Conservation (phyloP, 2,888 invertebrate species). For the Heliconius ismenius region DNA sequence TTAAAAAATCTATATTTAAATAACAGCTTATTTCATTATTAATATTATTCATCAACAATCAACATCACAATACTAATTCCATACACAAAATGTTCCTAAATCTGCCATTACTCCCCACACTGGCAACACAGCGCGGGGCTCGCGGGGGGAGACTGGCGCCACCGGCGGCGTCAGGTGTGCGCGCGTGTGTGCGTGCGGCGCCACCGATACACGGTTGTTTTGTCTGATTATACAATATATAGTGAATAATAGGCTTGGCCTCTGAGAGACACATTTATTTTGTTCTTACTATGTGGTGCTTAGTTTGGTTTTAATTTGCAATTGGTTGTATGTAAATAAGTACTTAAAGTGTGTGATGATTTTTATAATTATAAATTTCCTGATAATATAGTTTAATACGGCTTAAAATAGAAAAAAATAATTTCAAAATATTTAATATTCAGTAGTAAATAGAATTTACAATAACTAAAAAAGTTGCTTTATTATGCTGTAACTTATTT, state of each 20-base stretch:
- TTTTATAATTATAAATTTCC: too few relatives aligned
- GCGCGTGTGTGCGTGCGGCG: conserved; percentile 79
- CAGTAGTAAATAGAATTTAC: too few relatives aligned
- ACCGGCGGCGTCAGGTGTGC: conserved; percentile 79
- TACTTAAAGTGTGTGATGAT: neutral
- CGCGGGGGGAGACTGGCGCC: conserved; percentile 67
- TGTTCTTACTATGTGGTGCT: neutral
- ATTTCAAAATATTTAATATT: neutral
- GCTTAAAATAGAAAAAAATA: neutral
- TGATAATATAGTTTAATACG: neutral
- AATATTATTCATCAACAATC: neutral
- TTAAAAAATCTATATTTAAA: neutral
- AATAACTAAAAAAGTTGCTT: too few relatives aligned
- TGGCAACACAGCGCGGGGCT: conserved; percentile 53
- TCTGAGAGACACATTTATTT: conserved; percentile 45
- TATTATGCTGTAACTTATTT: too few relatives aligned
- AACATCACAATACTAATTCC: neutral
- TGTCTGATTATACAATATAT: conserved; percentile 34
- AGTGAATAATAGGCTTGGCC: conserved; percentile 41
- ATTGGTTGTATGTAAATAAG: neutral
- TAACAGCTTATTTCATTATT: neutral
- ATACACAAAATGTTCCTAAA: conserved; percentile 40
- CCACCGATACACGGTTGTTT: conserved; percentile 58
- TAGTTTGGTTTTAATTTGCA: neutral
- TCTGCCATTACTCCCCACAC: conserved; percentile 39